phyloP scores from a whole-genome alignment of 2,888 invertebrate species.

The Antheraea assamensis region DNA sequence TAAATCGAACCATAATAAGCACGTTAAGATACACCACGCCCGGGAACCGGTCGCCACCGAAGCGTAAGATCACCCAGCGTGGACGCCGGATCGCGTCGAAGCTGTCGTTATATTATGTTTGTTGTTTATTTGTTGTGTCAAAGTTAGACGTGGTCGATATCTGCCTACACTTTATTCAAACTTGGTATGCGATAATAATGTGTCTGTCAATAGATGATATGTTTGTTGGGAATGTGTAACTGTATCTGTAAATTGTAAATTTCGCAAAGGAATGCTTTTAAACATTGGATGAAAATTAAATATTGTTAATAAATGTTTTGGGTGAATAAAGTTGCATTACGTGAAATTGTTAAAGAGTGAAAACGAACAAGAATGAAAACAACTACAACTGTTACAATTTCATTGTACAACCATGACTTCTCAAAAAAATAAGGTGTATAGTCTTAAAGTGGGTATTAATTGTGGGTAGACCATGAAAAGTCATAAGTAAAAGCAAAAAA shows the following conservation, averaged over 20 bases:
- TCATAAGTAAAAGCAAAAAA: background rate
- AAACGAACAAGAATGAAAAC: too few species aligned
- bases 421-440: too few species aligned
- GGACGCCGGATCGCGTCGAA: background rate
- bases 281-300: background rate
- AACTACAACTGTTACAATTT: too few species aligned
- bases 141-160: background rate
- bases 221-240: too few species aligned
- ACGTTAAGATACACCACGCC: slow-evolving; percentile 94
- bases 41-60: slow-evolving; percentile 93
- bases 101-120: slow-evolving; percentile 18
- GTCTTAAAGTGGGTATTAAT: background rate
- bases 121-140: background rate
- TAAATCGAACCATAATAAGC: slow-evolving; percentile 95
- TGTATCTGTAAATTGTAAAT: background rate
- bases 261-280: background rate
- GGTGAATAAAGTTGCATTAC: too few species aligned
- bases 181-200: background rate
- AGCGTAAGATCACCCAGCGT: slow-evolving; percentile 71
- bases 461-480: background rate
- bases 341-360: too few species aligned
- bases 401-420: too few species aligned
- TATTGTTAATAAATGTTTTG: background rate
- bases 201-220: background rate
- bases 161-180: background rate